These are phyloP conservation scores for Labia minor DNA, from an alignment of 2,888 invertebrate species.

Conservation along the genomic window DNA sequence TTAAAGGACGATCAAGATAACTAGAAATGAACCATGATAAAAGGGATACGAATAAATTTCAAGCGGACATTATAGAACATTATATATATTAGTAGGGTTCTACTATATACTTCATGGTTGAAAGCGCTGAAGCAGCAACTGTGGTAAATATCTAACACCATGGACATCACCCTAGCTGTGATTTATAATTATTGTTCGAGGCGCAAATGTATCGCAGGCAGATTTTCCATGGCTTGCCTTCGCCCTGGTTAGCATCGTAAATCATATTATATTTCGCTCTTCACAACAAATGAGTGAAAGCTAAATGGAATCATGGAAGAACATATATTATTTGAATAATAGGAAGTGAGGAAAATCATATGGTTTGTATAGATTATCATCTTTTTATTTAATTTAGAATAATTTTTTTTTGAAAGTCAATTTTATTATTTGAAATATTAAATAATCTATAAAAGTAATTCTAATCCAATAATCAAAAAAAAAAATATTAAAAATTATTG, in stretches of 20 bases:
- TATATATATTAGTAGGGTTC: background rate
- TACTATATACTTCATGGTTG: background rate
- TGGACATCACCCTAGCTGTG: slow-evolving; percentile 4
- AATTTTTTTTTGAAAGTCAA: too few species aligned
- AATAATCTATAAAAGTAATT: too few species aligned
- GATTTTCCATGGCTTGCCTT: slow-evolving; percentile 8
- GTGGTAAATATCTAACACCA: slow-evolving; percentile 1
- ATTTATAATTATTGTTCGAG: slow-evolving; percentile 7
- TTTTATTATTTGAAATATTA: too few species aligned
- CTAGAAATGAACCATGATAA: background rate
- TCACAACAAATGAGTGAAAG: slow-evolving; percentile 5
- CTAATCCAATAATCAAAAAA: too few species aligned
- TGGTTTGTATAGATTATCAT: background rate
- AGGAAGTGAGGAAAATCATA: background rate
- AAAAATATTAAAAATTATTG: too few species aligned
- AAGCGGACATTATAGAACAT: background rate
- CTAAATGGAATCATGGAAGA: background rate
- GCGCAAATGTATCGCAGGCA: slow-evolving; percentile 13
- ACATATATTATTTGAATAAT: background rate
- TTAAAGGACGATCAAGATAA: too few species aligned
- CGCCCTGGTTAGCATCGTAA: background rate
- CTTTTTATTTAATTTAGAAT: too few species aligned
- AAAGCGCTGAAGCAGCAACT: slow-evolving; percentile 8
- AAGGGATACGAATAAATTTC: background rate
- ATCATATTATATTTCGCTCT: background rate